phyloP scores from a whole-genome alignment of 2,888 invertebrate species.

The Saturnia pavonia region DNA sequence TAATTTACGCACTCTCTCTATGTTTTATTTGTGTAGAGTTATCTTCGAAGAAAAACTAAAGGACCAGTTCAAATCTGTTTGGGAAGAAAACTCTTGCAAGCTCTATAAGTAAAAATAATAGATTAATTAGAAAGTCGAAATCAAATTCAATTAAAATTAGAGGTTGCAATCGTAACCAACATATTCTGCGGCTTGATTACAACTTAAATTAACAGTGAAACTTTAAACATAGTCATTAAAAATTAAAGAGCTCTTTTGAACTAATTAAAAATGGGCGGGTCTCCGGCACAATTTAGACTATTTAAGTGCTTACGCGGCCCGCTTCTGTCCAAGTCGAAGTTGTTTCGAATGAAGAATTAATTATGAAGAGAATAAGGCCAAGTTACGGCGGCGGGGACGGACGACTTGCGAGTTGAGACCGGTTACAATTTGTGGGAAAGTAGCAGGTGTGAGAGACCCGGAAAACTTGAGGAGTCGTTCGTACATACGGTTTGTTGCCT shows the following conservation, averaged over 20 bases:
- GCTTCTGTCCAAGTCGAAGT: conserved; percentile 72
- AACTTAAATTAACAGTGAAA: conserved; percentile 60
- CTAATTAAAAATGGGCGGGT: conserved; percentile 79
- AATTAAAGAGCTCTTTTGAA: conserved; percentile 71
- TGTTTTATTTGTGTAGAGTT: no score
- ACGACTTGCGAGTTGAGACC: conserved; percentile 68
- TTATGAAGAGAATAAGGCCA: conserved; percentile 74
- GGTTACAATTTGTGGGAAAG: conserved; percentile 79
- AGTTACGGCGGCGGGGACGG: conserved; percentile 58
- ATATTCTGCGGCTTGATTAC: conserved; percentile 40
- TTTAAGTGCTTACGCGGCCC: conserved; percentile 77
- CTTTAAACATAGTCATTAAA: conserved; percentile 70
- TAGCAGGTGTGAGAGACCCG: conserved; percentile 71
- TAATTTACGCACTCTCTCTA: no score
- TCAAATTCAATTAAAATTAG: conserved; percentile 36
- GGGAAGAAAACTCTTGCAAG: neutral
- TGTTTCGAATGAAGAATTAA: conserved; percentile 81
- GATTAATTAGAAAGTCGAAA: neutral
- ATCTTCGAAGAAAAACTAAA: neutral
- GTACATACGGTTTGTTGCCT: conserved; percentile 77
- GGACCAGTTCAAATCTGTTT: neutral
- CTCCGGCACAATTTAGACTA: conserved; percentile 76
- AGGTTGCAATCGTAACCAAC: conserved; percentile 45
- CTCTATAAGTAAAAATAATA: neutral
- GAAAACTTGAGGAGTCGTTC: conserved; percentile 63